A percentile compares a stretch with the other conserved stretches of the same genome.
phyloP scores from a whole-genome alignment of 2,888 invertebrate genomes.

The Drosophila anceps region DNA sequence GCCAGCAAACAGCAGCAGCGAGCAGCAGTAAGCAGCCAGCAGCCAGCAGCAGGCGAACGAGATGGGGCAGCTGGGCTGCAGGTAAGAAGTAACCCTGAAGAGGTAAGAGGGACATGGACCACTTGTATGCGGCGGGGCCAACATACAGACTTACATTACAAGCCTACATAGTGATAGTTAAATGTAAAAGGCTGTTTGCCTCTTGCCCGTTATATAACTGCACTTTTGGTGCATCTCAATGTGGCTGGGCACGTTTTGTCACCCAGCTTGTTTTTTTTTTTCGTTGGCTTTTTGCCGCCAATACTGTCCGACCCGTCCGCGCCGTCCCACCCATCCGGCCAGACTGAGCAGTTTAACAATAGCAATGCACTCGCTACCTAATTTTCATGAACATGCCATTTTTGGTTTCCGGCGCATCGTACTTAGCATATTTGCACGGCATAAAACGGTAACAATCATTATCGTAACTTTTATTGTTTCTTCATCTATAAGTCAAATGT shows the following conservation, averaged over 20 bases:
- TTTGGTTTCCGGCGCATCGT: slow-evolving; percentile 59
- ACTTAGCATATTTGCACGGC: slow-evolving; percentile 70
- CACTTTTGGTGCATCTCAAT: slow-evolving; percentile 69
- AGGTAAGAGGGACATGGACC: slow-evolving; percentile 39
- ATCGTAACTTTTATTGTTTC: slow-evolving; percentile 62
- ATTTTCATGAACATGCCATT: slow-evolving; percentile 69
- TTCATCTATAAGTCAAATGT: slow-evolving; percentile 56
- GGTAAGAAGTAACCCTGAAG: slow-evolving; percentile 49
- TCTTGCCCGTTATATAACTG: slow-evolving; percentile 73
- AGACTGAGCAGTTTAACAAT: slow-evolving; percentile 20
- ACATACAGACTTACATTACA: slow-evolving; percentile 30
- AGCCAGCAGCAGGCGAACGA: slow-evolving; percentile 15
- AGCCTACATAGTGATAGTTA: slow-evolving; percentile 48
- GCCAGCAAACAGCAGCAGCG: slow-evolving; percentile 33
- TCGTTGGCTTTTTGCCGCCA: slow-evolving; percentile 26
- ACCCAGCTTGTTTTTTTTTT: slow-evolving; percentile 59
- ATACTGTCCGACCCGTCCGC: slow-evolving; percentile 12
- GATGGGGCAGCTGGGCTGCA: slow-evolving; percentile 23
- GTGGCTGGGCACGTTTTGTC: slow-evolving; percentile 69
- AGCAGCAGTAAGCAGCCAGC: slow-evolving; percentile 12
- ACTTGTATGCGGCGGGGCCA: slow-evolving; percentile 27
- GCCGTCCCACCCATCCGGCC: slow-evolving; percentile 14
- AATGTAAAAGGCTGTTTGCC: slow-evolving; percentile 67
- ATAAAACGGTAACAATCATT: slow-evolving; percentile 69
- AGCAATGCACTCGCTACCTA: slow-evolving; percentile 50